These are phyloP conservation scores for Acleris laterana DNA, from an alignment of 2,888 invertebrate genomes.

Conservation along the genomic window DNA sequence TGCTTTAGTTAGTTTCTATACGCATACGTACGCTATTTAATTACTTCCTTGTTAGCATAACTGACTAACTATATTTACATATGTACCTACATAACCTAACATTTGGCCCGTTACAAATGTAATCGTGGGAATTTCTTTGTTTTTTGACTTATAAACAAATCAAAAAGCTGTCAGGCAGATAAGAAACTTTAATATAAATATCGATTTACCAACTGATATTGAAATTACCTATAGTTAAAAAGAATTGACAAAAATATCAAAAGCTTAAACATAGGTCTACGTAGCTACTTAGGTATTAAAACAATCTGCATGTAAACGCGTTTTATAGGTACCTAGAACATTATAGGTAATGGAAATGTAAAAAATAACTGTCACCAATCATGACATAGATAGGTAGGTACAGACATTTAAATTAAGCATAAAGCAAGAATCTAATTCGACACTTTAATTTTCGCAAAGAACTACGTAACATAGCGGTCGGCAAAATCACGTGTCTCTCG, in stretches of 20 bases:
- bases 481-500: conserved; percentile 74
- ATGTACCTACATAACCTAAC: not conserved
- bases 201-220: too few species aligned
- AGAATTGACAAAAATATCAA: not conserved
- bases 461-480: conserved; percentile 68
- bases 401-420: not conserved
- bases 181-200: too few species aligned
- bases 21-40: too few species aligned
- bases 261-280: too few species aligned
- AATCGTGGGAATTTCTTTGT: too few species aligned
- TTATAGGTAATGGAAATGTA: not conserved
- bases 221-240: not conserved
- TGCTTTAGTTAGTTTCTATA: too few species aligned
- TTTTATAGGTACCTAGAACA: too few species aligned
- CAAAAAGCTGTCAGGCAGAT: not conserved
- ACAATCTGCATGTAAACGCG: too few species aligned
- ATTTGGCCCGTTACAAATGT: not conserved
- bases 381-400: not conserved
- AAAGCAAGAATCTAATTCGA: conserved; percentile 2
- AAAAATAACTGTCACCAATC: not conserved
- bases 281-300: too few species aligned
- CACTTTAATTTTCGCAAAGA: conserved; percentile 43
- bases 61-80: too few species aligned
- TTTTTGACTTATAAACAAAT: not conserved
- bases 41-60: not conserved